Conservation (phyloP, 2,113 vertebrate species). For the Saguinus midas region DNA sequence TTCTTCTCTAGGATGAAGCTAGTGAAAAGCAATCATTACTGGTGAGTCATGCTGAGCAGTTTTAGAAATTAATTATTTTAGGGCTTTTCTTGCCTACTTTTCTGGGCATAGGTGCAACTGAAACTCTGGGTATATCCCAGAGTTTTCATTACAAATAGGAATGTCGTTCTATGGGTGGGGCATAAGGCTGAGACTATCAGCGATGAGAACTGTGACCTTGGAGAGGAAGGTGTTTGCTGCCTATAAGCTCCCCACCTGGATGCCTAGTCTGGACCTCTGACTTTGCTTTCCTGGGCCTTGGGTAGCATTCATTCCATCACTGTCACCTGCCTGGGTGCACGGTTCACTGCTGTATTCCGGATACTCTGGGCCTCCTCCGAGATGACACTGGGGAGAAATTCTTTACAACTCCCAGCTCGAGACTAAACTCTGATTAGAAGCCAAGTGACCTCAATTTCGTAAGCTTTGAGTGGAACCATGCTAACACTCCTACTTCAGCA, state of each 20-base stretch:
- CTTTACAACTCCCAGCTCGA: constrained; percentile 23
- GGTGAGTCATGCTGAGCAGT: background rate
- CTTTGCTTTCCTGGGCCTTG: background rate
- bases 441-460: constrained; percentile 52
- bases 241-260: background rate
- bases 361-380: background rate
- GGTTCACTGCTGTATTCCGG: background rate
- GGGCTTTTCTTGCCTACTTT: background rate
- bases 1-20: background rate
- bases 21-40: background rate
- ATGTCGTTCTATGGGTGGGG: background rate
- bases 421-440: constrained; percentile 56
- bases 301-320: background rate
- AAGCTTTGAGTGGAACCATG: background rate
- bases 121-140: background rate
- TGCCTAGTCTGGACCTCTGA: background rate
- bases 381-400: background rate
- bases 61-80: background rate
- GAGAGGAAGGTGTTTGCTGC: background rate
- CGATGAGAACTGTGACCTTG: background rate
- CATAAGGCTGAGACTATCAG: background rate
- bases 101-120: background rate
- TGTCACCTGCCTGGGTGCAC: rapidly evolving
- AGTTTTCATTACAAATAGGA: background rate
- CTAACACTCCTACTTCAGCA: background rate